phyloP scores from a whole-genome alignment of 1,140 invertebrate genomes.

The Agrypnia vestita region DNA sequence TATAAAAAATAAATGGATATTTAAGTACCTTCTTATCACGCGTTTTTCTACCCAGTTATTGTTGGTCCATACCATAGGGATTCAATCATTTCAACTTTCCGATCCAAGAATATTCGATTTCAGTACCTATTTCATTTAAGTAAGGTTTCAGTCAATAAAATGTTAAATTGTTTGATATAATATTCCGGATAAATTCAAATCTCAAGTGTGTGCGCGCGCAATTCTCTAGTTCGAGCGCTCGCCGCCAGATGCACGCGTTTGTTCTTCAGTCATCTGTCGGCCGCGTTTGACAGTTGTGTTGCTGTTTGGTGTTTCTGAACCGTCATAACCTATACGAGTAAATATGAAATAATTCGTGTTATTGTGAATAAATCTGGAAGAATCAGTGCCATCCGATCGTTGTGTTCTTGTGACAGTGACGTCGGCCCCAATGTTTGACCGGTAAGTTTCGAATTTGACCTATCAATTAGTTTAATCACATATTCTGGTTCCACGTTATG shows the following conservation, averaged over 20 bases:
- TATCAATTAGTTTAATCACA: constrained; percentile 17
- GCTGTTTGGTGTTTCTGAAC: neutral
- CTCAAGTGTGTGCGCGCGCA: constrained; percentile 33
- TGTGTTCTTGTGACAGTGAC: neutral
- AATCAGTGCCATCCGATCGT: neutral
- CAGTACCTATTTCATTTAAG: too few species aligned
- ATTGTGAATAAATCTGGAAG: constrained; percentile 19
- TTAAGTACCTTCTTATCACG: too few species aligned
- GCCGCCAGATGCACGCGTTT: constrained; percentile 17
- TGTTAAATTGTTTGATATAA: too few species aligned
- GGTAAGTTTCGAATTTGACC: constrained; percentile 22
- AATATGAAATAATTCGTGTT: constrained; percentile 14
- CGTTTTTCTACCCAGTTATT: too few species aligned
- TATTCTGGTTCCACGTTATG: neutral
- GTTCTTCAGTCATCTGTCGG: constrained; percentile 43
- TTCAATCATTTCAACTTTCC: too few species aligned
- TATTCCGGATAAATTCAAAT: too few species aligned
- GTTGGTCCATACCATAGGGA: too few species aligned
- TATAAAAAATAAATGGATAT: too few species aligned
- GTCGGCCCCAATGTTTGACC: neutral
- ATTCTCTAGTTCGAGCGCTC: constrained; percentile 2
- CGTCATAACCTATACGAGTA: constrained; percentile 40
- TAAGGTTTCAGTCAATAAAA: too few species aligned
- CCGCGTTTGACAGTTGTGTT: constrained; percentile 44
- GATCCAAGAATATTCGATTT: too few species aligned